phyloP scores from a whole-genome alignment of 2,113 vertebrate genomes.

The Dasyornis broadbenti region DNA sequence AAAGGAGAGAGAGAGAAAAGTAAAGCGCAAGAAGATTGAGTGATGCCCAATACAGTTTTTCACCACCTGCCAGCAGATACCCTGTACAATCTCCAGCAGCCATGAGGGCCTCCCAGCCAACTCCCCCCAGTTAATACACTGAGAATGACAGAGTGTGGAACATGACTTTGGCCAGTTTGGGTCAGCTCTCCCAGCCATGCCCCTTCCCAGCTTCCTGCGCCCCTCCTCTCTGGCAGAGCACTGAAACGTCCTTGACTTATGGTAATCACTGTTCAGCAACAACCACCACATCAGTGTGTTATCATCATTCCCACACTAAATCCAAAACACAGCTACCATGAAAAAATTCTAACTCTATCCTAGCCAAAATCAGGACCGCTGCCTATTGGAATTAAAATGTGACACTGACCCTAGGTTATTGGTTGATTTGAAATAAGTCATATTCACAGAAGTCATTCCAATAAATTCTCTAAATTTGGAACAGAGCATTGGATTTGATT shows the following conservation, averaged over 20 bases:
- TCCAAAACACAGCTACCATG: background rate
- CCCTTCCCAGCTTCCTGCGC: background rate
- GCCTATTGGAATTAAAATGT: background rate
- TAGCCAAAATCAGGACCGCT: background rate
- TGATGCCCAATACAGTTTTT: background rate
- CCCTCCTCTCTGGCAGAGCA: background rate
- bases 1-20: background rate
- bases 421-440: background rate
- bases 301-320: background rate
- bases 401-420: background rate
- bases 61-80: too few species aligned
- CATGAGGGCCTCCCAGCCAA: fast-evolving
- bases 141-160: background rate
- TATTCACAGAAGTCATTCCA: background rate
- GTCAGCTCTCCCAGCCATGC: background rate
- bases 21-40: background rate
- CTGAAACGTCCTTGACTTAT: background rate
- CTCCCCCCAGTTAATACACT: background rate
- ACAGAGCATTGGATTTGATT: background rate
- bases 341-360: background rate
- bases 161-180: fast-evolving
- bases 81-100: fast-evolving
- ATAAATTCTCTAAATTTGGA: background rate
- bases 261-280: background rate
- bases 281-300: background rate